Percentiles rank a stretch among this genome's conserved stretches.
Conservation (phyloP, 1,140 invertebrate genomes). For the Oryctes rhinoceros region DNA sequence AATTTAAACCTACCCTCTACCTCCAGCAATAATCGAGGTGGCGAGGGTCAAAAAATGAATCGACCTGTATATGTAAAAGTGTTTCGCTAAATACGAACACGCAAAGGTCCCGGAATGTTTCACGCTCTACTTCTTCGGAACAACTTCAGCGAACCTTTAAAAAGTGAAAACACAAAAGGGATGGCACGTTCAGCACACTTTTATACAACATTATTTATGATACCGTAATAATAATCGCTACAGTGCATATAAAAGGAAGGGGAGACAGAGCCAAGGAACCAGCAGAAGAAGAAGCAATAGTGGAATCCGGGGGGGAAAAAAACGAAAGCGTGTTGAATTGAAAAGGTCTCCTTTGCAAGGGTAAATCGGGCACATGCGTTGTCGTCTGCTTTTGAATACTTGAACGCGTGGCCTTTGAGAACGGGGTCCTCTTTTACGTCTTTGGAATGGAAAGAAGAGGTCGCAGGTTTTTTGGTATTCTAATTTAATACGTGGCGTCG, state of each 20-base stretch:
- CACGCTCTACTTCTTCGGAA: conserved; percentile 31
- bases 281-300: background rate
- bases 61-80: background rate
- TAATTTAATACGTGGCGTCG: conserved; percentile 16
- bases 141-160: conserved; percentile 34
- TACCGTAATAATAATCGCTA: background rate
- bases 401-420: background rate
- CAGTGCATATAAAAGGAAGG: background rate
- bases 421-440: background rate
- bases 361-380: conserved; percentile 1
- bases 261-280: background rate
- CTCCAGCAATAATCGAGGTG: too few relatives aligned
- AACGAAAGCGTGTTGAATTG: conserved; percentile 16
- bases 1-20: too few relatives aligned
- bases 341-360: background rate
- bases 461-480: background rate
- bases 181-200: conserved; percentile 21
- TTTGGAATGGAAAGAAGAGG: background rate
- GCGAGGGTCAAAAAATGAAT: too few relatives aligned
- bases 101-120: background rate
- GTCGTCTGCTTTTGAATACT: background rate
- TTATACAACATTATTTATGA: background rate
- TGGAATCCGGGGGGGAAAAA: background rate
- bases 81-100: conserved; percentile 27
- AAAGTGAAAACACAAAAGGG: conserved; percentile 39